A percentile compares a stretch with the other conserved stretches of the same genome.
phyloP scores from a whole-genome alignment of 2,113 vertebrate species.

The Picathartes gymnocephalus region DNA sequence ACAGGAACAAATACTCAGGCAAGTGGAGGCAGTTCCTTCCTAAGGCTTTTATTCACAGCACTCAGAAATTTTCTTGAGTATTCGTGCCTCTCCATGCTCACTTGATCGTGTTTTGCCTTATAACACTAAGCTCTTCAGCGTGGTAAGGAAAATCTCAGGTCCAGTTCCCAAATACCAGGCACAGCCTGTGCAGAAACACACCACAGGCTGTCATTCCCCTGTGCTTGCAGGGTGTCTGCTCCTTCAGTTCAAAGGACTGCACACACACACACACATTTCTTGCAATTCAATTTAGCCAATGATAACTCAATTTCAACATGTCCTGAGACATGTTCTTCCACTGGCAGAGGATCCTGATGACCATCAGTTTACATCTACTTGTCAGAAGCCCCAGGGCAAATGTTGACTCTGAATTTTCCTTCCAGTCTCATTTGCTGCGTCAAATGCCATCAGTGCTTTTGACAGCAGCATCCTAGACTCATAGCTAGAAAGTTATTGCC shows the following conservation, averaged over 20 bases:
- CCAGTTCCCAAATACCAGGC: neutral
- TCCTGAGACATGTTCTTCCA: neutral
- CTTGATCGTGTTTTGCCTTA: neutral
- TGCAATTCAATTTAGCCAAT: neutral
- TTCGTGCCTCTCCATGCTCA: neutral
- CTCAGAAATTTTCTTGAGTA: neutral
- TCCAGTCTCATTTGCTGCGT: neutral
- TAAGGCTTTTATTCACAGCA: neutral
- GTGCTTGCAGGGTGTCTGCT: neutral
- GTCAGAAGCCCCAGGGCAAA: neutral
- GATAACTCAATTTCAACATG: constrained; percentile 11
- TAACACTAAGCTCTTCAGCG: neutral
- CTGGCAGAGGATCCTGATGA: neutral
- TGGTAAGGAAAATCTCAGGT: neutral
- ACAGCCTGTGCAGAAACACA: neutral
- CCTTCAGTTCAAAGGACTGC: neutral
- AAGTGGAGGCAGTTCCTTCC: neutral
- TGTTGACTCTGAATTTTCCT: constrained; percentile 10
- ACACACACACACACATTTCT: neutral
- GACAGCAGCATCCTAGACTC: neutral
- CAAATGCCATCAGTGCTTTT: neutral
- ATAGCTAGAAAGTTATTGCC: neutral
- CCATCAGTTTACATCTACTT: neutral
- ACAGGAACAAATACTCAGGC: neutral
- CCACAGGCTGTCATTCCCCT: neutral